Conservation (phyloP, 2,113 vertebrate species). For the Bagarius yarrelli region DNA sequence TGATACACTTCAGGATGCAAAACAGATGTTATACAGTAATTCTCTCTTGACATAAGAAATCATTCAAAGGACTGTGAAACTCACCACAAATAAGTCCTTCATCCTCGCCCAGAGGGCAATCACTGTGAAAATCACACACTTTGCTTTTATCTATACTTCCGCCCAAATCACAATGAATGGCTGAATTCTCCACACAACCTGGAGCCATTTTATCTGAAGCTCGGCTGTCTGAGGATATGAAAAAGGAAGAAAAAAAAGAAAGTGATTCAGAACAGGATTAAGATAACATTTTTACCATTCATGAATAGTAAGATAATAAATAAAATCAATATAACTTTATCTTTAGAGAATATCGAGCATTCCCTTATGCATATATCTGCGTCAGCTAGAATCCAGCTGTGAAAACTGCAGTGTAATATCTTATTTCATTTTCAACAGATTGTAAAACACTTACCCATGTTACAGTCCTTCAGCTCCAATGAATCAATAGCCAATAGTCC, state of each 20-base stretch:
- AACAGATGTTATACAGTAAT: conserved; percentile 11
- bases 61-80: conserved; percentile 41
- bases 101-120: conserved; percentile 76
- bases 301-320: not conserved
- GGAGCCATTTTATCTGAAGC: conserved; percentile 13
- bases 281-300: not conserved
- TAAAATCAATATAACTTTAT: not conserved
- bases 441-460: conserved; percentile 64
- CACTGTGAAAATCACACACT: conserved; percentile 79
- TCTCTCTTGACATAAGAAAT: conserved; percentile 17
- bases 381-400: not conserved
- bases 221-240: conserved; percentile 54
- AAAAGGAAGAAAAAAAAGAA: conserved; percentile 29
- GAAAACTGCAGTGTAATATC: not conserved
- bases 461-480: conserved; percentile 76
- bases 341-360: not conserved
- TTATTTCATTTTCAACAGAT: not conserved
- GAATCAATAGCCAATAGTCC: conserved; percentile 75
- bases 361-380: not conserved
- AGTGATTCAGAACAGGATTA: not conserved
- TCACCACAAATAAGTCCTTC: conserved; percentile 79
- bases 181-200: conserved; percentile 58
- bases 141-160: conserved; percentile 73
- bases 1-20: not conserved
- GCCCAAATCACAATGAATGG: conserved; percentile 70